Base-by-base conservation (phyloP, 2,888 invertebrate genomes). In the Troilus luridus region DNA sequence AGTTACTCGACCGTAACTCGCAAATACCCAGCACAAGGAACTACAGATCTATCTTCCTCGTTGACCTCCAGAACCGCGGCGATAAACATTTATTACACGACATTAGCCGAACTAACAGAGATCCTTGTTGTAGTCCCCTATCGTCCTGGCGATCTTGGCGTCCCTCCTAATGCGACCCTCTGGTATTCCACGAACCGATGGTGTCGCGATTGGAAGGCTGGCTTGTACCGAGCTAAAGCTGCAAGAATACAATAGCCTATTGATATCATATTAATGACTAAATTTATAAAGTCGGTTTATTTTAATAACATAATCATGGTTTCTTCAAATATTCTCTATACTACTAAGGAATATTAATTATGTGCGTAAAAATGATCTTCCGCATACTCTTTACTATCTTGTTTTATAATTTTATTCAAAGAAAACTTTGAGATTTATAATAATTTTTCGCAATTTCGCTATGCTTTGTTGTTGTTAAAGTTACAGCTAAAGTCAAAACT, bases 161-260 rank as follows among this genome's bases (percentile, higher is more conserved):
- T 85, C 85, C 12, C 85, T 58, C 85, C 85, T 85, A 54, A 58
- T 56, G 56, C 19, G 85, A 19, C 85, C 81, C 21, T 58, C n/a
- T 85, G 85, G 85, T 85, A 56, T 85, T 85, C 85, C n/a, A 85
- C 54, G 85, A 85, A 85, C 85, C 56, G 56, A 85, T 85, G n/a
- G 85, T 58, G 85, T 58, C 56, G 85, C 56, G 85, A 85, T 85
- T 56, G 56, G 54, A 8, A 41, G 17, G 12, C 12, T 21, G 21
- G 7, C 17, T 56, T 21, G 14, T 11, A n/a, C 54, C 21, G n/a
- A 85, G 1, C 56, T 81, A 2, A 11, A 56, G 8, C 17, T 41
- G 72, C 72, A 77, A 17, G 72, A 72, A 72, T 72, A 14, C 14
- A 14, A 24, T 27, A 27, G 11, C 14, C 2, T n/a, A 24, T 64